phyloP scores from a whole-genome alignment of 2,113 vertebrate species.

The Orthonyx spaldingii region DNA sequence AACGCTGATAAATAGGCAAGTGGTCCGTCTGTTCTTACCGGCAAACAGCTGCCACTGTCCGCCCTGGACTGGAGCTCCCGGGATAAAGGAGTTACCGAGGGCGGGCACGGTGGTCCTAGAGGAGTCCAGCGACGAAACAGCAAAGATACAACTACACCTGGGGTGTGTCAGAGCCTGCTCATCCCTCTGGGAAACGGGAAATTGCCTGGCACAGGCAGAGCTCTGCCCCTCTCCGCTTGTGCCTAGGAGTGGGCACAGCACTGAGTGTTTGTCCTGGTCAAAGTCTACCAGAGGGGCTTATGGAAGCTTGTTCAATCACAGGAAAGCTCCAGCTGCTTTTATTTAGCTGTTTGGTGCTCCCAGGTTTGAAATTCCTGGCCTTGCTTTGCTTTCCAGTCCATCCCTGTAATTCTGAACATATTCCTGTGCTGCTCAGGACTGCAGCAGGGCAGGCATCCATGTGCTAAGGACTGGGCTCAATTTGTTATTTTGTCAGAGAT shows the following conservation, averaged over 20 bases:
- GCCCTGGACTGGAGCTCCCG: too few species aligned
- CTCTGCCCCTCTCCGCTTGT: neutral
- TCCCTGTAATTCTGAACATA: neutral
- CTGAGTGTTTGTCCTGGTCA: neutral
- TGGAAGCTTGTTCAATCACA: neutral
- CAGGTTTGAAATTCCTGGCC: neutral
- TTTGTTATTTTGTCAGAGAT: constrained; percentile 15
- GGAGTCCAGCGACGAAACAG: too few species aligned
- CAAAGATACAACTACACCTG: too few species aligned
- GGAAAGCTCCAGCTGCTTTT: neutral
- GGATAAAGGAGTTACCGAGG: too few species aligned
- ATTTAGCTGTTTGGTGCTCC: neutral
- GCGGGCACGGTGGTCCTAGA: too few species aligned
- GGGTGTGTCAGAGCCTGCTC: neutral
- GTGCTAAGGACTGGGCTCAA: neutral
- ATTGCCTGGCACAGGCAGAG: neutral
- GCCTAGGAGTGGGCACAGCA: neutral
- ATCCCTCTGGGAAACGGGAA: neutral
- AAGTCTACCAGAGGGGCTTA: neutral
- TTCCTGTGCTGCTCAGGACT: neutral
- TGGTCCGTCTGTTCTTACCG: too few species aligned
- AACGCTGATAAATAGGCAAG: too few species aligned
- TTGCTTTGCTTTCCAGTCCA: neutral
- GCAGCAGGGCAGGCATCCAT: neutral
- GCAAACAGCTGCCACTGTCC: too few species aligned